Evolutionary conservation across 2,888 invertebrate species (phyloP).

Genomic region (Resseliella maxima): DNA sequence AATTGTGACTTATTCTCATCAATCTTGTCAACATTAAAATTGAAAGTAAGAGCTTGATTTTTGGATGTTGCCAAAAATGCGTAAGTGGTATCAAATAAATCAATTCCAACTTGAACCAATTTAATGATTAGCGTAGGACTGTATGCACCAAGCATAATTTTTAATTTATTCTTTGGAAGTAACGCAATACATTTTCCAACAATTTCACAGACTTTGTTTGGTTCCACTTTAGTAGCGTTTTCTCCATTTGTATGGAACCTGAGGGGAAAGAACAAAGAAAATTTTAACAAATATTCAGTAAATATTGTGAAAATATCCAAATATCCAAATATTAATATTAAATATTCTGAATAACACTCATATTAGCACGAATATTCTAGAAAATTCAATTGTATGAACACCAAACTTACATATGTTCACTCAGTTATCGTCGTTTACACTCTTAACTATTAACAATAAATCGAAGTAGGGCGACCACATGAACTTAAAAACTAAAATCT

Average conservation of each 20-base stretch:
- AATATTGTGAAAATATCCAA: too few relatives aligned
- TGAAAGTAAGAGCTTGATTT: conserved; percentile 76
- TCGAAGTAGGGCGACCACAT: too few relatives aligned
- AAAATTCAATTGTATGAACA: too few relatives aligned
- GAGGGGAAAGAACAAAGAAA: too few relatives aligned
- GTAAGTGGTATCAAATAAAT: conserved; percentile 90
- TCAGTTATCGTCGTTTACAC: too few relatives aligned
- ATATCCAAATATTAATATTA: too few relatives aligned
- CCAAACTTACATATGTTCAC: too few relatives aligned
- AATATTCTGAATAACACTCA: too few relatives aligned
- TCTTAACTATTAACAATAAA: too few relatives aligned
- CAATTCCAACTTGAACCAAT: conserved; percentile 82
- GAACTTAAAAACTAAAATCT: too few relatives aligned
- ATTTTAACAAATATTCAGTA: too few relatives aligned
- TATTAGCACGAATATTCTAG: too few relatives aligned
- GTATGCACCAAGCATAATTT: conserved; percentile 83
- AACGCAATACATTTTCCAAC: conserved; percentile 73
- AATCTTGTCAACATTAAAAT: conserved; percentile 66
- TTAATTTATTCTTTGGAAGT: conserved; percentile 76
- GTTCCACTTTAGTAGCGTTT: conserved; percentile 68
- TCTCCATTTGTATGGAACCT: conserved; percentile 80
- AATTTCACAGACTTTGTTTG: conserved; percentile 71
- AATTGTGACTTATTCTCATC: conserved; percentile 66
- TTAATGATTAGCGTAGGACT: conserved; percentile 78
- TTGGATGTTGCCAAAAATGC: conserved; percentile 77